A percentile compares a stretch with the other conserved stretches of the same genome.
phyloP scores from a whole-genome alignment of 2,797 vertebrate species.

The Sebastes steindachneri region DNA sequence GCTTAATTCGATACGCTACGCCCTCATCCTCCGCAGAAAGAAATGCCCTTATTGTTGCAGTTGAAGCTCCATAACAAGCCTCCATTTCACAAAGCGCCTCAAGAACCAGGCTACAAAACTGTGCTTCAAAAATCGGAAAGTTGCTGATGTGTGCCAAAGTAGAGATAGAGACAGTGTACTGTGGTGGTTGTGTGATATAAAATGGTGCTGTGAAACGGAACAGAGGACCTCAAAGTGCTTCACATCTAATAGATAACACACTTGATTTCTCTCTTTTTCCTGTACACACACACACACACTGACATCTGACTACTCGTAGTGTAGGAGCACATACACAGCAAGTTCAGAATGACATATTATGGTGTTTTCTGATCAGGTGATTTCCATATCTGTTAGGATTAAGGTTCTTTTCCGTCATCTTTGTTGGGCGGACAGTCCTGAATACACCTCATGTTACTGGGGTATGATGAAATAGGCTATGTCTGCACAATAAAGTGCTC shows the following conservation, averaged over 20 bases:
- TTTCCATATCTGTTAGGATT: neutral
- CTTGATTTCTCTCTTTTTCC: neutral
- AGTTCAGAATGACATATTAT: neutral
- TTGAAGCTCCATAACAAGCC: neutral
- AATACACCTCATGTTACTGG: neutral
- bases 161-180: neutral
- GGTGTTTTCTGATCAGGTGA: neutral
- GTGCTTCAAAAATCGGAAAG: neutral
- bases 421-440: neutral
- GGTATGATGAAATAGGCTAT: neutral
- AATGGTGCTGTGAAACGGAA: neutral
- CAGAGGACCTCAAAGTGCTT: neutral
- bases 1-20: conserved; percentile 14
- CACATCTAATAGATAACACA: neutral
- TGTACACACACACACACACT: neutral
- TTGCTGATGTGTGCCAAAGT: conserved; percentile 11
- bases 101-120: neutral
- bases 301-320: neutral
- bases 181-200: neutral
- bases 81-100: conserved; percentile 18
- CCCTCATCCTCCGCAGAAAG: conserved; percentile 22
- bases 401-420: neutral
- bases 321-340: neutral
- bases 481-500: no score
- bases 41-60: conserved; percentile 13